Evolutionary conservation across 2,888 invertebrate genomes (phyloP), one percentile per base, ranked within the genome.

Genomic region (Drosophila recens): DNA sequence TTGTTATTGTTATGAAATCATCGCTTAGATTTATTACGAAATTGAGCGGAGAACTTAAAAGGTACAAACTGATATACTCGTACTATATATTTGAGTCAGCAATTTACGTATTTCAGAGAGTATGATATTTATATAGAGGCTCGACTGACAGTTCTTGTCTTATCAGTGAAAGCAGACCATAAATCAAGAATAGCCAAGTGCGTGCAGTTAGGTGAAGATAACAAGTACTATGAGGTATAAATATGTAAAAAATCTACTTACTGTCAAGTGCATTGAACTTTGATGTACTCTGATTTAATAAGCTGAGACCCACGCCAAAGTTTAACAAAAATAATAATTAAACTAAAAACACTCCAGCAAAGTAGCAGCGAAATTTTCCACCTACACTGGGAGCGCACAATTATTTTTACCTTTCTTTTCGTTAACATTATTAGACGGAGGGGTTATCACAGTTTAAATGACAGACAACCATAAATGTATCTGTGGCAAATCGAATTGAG

Each of bases 1-100:
- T 78, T 78, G 79, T 66, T 74, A 59, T 79, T 74, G 67, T 63
- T 52, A 80, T 77, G 77, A 80, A 75, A 62, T 77, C 77, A 77
- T 80, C 56, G 27, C 80, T 46, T 38, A 64, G 71, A 64, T 75
- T 79, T 70, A 62, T 70, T 36, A 9, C 40, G 71, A 45, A 52
- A 42, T 20, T 43, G n/a, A 38, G 17, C 13, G 4, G 11, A 20
- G 13, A 20, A 46, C 27, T 30, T 13, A 23, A 20, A 20, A 51
- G 61, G 48, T 45, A 48, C n/a, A 48, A 30, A 10, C 15, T 1
- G 30, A 48, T 30, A 48, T 9, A 15, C n/a, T n/a, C n/a, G n/a
- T n/a, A n/a, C 11, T 4, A 46, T 27, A 46, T 15, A 13, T 43
- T 43, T 23, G 20, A 49, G 33, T 49, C 33, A 33, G 49, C 11